phyloP scores from a whole-genome alignment of 1,140 invertebrate genomes.

The Delia radicum region DNA sequence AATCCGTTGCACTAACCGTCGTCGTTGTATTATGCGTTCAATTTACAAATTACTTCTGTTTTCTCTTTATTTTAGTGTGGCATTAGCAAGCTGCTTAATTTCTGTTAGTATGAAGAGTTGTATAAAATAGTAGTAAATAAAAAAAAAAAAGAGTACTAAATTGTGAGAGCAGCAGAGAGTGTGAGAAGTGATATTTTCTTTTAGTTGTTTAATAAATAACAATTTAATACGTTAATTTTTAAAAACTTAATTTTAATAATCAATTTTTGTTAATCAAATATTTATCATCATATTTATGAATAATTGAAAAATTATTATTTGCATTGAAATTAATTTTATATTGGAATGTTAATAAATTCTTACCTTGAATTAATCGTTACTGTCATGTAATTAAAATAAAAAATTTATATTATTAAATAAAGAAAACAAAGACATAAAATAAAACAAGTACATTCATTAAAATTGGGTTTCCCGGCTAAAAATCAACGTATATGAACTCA shows the following conservation, averaged over 20 bases:
- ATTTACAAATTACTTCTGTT: conserved; percentile 8
- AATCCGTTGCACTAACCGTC: not conserved
- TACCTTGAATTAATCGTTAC: no score
- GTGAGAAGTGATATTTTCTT: not conserved
- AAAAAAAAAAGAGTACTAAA: not conserved
- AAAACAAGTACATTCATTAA: no score
- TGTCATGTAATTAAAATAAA: no score
- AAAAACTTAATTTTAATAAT: no score
- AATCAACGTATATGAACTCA: no score
- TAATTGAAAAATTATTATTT: not conserved
- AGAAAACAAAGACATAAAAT: no score
- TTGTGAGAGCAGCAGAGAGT: not conserved
- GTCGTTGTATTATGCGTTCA: not conserved
- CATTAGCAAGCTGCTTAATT: conserved; percentile 2
- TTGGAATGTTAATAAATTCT: not conserved
- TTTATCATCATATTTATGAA: no score
- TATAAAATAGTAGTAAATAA: not conserved
- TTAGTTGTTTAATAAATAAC: not conserved
- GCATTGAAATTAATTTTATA: not conserved
- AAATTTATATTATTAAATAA: no score
- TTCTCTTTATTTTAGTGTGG: not conserved
- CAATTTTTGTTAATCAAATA: no score
- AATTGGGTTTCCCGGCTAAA: no score
- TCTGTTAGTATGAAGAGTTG: not conserved
- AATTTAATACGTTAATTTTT: no score